Evolutionary conservation across 1,140 invertebrate species (phyloP).

Genomic region (Trachelipus rathkii): DNA sequence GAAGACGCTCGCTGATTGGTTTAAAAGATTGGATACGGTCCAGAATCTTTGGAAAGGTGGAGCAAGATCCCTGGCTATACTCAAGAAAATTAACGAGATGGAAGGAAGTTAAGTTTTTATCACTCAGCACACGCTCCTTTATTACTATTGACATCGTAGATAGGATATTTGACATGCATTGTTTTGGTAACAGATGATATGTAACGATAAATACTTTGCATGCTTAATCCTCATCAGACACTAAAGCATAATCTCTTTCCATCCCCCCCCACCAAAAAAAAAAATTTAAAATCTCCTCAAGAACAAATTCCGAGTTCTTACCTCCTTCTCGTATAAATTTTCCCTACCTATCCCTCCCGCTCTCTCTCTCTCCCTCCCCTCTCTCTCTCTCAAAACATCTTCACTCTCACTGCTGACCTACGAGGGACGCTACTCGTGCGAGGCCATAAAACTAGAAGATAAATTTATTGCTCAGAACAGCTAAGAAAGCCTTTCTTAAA

Average conservation of each 20-base stretch:
- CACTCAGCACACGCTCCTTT: slow-evolving; percentile 38
- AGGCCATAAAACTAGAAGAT: slow-evolving; percentile 2
- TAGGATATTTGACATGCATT: slow-evolving; percentile 44
- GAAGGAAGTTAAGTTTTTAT: slow-evolving; percentile 43
- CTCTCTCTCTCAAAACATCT: slow-evolving; percentile 21
- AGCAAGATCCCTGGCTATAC: slow-evolving; percentile 43
- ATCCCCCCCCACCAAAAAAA: background rate
- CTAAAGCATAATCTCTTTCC: background rate
- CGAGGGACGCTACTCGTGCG: background rate
- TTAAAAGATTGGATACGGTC: slow-evolving; percentile 38
- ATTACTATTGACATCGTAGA: slow-evolving; percentile 44
- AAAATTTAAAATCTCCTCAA: no score
- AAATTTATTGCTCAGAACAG: background rate
- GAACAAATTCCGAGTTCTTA: background rate
- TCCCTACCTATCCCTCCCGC: background rate
- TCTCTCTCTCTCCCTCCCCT: slow-evolving; percentile 16
- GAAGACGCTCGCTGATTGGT: slow-evolving; percentile 39
- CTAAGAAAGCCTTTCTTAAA: slow-evolving; percentile 2
- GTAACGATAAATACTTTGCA: slow-evolving; percentile 8
- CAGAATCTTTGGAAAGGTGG: slow-evolving; percentile 39
- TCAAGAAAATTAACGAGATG: slow-evolving; percentile 45
- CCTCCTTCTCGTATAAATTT: background rate
- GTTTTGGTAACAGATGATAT: slow-evolving; percentile 38
- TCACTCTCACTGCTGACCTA: slow-evolving; percentile 9
- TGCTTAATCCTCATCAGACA: slow-evolving; percentile 8